Evolutionary conservation across 2,113 vertebrate species (phyloP).

Genomic region (Apteryx mantelli): DNA sequence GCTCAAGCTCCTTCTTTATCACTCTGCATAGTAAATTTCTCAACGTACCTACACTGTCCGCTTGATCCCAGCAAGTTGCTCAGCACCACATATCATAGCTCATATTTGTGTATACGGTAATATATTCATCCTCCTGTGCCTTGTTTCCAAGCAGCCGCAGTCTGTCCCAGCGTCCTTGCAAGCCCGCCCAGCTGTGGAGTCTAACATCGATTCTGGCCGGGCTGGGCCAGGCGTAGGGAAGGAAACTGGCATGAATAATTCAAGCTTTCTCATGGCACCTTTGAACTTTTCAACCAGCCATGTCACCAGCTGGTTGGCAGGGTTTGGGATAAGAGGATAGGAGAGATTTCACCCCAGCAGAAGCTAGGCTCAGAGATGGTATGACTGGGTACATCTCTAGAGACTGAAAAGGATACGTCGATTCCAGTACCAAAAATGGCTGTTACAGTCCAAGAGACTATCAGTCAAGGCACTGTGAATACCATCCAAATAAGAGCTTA

Average conservation of each 20-base stretch:
- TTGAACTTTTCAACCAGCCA: slow-evolving; percentile 63
- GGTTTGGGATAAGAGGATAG: neutral
- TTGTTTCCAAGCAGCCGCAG: neutral
- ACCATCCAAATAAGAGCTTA: neutral
- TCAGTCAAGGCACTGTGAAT: neutral
- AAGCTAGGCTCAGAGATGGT: neutral
- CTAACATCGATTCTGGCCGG: neutral
- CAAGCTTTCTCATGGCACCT: slow-evolving; percentile 43
- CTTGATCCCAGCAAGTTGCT: neutral
- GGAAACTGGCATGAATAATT: slow-evolving; percentile 68
- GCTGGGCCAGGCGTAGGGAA: neutral
- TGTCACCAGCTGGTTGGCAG: slow-evolving; percentile 57
- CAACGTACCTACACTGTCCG: accelerated
- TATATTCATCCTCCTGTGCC: neutral
- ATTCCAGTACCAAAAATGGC: neutral
- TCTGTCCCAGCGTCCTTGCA: neutral
- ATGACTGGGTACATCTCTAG: neutral
- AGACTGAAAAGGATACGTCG: neutral
- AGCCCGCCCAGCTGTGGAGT: neutral
- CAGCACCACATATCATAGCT: neutral
- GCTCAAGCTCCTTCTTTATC: neutral
- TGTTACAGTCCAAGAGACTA: neutral
- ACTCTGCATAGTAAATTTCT: neutral
- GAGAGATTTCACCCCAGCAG: neutral
- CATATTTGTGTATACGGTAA: neutral